Conservation (phyloP, 2,113 vertebrate genomes). For the Pomatostomus ruficeps region DNA sequence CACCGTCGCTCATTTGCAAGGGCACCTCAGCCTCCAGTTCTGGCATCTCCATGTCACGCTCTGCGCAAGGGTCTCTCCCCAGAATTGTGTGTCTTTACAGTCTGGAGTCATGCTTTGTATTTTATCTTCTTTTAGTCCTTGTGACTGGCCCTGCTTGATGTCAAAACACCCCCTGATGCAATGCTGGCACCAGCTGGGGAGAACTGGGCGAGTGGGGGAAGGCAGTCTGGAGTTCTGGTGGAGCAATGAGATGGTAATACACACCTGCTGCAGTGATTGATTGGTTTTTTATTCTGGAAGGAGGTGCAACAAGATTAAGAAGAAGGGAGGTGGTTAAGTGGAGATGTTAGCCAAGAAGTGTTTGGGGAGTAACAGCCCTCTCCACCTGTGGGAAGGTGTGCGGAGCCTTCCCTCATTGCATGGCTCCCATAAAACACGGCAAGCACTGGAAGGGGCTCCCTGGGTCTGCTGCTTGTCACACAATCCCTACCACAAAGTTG, state of each 20-base stretch:
- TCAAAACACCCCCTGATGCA: neutral
- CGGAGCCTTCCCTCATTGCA: neutral
- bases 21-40: neutral
- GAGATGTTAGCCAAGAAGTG: neutral
- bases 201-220: neutral
- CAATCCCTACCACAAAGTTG: neutral
- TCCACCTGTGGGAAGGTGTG: neutral
- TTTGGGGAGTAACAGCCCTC: neutral
- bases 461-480: neutral
- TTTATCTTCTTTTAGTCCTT: neutral
- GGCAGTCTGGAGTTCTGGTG: neutral
- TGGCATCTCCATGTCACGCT: rapidly evolving
- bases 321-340: neutral
- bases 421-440: neutral
- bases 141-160: neutral
- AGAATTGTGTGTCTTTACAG: neutral
- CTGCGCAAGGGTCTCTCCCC: neutral
- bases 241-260: no score
- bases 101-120: neutral
- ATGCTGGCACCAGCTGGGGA: rapidly evolving
- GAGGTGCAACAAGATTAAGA: neutral
- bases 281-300: neutral
- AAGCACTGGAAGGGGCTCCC: neutral
- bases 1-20: rapidly evolving
- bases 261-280: neutral